Evolutionary conservation across 1,140 invertebrate species (phyloP), one percentile per base, ranked within the genome.

Genomic region (Daktulosphaira vitifoliae): DNA sequence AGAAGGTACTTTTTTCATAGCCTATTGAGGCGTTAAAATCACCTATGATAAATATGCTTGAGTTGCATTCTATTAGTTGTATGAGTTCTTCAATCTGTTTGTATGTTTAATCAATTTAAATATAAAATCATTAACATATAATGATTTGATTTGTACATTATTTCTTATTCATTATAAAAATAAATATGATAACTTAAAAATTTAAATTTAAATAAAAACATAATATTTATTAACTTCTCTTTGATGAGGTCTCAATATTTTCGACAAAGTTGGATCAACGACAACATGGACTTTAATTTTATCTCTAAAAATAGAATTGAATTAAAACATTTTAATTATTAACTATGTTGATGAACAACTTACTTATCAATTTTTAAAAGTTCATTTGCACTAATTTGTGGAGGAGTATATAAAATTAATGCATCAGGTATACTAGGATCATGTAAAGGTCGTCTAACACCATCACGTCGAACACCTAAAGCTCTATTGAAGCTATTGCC

Each of bases 161-260:
- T n/a, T n/a, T n/a, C n/a, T n/a, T n/a, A n/a, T n/a, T n/a, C n/a
- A n/a, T n/a, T n/a, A n/a, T n/a, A n/a, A n/a, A n/a, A n/a, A n/a
- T n/a, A n/a, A n/a, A n/a, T n/a, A n/a, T n/a, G n/a, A n/a, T n/a
- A n/a, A n/a, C n/a, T 2, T 29, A 69, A 42, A 49, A n/a, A n/a
- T n/a, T n/a, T n/a, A n/a, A 69, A 46, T 0, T 39, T 22, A 23
- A 15, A 48, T 26, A 68, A 72, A 16, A 46, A 65, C 9, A 33
- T 44, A 25, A 67, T 39, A 26, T 42, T 46, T 65, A 67, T 69
- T 70, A 73, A 83, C 82, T 75, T 99, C 96, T 66, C 96, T 82
- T 78, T 99, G 97, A 86, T 99, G 97, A 16, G 97, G 97, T 59
- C 96, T 79, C 5, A 99, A 78, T 52, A 99, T 85, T 72, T 91